A percentile compares a stretch with the other conserved stretches of the same genome.
phyloP scores from a whole-genome alignment of 2,888 invertebrate species.

The Choreutis nemorana region DNA sequence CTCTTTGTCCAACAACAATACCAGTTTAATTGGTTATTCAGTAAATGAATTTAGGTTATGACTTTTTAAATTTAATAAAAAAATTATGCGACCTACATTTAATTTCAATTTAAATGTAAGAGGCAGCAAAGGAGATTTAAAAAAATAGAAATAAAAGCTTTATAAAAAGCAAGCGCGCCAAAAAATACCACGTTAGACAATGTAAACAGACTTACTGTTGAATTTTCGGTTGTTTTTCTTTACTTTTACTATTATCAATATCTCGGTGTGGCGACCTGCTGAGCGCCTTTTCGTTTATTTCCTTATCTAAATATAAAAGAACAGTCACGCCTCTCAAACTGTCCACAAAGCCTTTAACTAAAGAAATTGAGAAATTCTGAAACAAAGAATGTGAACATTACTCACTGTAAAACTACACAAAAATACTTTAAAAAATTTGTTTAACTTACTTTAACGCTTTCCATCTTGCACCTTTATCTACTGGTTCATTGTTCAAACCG shows the following conservation, averaged over 20 bases:
- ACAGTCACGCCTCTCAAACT: slow-evolving; percentile 81
- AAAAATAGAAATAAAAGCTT: too few species aligned
- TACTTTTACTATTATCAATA: slow-evolving; percentile 41
- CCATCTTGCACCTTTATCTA: slow-evolving; percentile 27
- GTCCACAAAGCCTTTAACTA: slow-evolving; percentile 78
- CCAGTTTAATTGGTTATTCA: too few species aligned
- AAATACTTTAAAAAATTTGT: slow-evolving; percentile 2
- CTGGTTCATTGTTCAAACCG: slow-evolving; percentile 22
- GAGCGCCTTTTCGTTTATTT: slow-evolving; percentile 72
- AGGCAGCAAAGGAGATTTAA: too few species aligned
- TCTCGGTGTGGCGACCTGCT: slow-evolving; percentile 63
- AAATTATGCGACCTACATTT: too few species aligned
- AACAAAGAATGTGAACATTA: slow-evolving; percentile 20
- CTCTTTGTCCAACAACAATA: too few species aligned
- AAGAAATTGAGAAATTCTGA: slow-evolving; percentile 71
- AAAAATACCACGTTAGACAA: too few species aligned
- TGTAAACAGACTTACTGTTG: slow-evolving; percentile 50
- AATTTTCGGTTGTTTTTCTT: slow-evolving; percentile 51
- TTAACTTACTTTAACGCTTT: slow-evolving; percentile 33
- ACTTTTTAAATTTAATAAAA: too few species aligned
- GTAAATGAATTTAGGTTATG: too few species aligned
- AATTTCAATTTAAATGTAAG: too few species aligned
- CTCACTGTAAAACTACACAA: neutral
- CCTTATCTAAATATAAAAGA: slow-evolving; percentile 80
- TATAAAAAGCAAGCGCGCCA: too few species aligned